These are phyloP conservation scores for Scaptomyza caliginosa DNA, from an alignment of 2,888 invertebrate genomes.

Conservation along the genomic window DNA sequence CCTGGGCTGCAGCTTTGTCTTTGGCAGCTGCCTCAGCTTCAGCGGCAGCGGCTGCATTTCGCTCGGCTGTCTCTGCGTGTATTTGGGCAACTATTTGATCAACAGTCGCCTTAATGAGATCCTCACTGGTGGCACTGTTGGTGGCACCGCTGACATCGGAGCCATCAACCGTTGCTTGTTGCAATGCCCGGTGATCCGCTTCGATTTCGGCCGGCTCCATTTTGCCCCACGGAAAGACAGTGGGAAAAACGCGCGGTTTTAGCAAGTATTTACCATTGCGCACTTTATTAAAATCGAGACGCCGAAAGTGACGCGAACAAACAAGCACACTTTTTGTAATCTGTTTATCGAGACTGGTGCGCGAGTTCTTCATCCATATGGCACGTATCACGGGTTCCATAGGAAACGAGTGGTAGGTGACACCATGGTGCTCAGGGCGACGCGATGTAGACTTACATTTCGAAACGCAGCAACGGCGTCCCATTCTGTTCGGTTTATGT, in stretches of 20 bases:
- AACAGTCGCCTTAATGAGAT: conserved; percentile 75
- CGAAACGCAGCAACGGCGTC: conserved; percentile 82
- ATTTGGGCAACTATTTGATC: conserved; percentile 80
- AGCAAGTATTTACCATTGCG: conserved; percentile 88
- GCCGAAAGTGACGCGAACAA: conserved; percentile 90
- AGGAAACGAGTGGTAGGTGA: conserved; percentile 91
- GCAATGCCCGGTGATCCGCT: conserved; percentile 69
- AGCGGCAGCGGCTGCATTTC: conserved; percentile 75
- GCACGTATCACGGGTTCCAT: conserved; percentile 86
- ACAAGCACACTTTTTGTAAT: conserved; percentile 87
- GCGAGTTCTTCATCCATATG: conserved; percentile 88
- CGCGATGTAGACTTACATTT: conserved; percentile 82
- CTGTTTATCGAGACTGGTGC: conserved; percentile 85
- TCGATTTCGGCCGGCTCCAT: conserved; percentile 73
- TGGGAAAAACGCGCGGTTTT: conserved; percentile 89
- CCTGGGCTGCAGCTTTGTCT: conserved; percentile 58
- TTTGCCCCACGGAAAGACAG: conserved; percentile 88
- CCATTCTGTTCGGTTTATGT: conserved; percentile 68
- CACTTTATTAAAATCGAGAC: conserved; percentile 89
- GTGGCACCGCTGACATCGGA: conserved; percentile 37
- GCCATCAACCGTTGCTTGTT: conserved; percentile 53
- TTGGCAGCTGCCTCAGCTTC: conserved; percentile 35
- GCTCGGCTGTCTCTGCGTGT: conserved; percentile 77
- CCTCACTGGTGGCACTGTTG: conserved; percentile 55
- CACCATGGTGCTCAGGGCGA: conserved; percentile 85